Percentiles rank a stretch among this genome's conserved stretches.
Conservation (phyloP, 2,888 invertebrate genomes). For the Apamea sordens region DNA sequence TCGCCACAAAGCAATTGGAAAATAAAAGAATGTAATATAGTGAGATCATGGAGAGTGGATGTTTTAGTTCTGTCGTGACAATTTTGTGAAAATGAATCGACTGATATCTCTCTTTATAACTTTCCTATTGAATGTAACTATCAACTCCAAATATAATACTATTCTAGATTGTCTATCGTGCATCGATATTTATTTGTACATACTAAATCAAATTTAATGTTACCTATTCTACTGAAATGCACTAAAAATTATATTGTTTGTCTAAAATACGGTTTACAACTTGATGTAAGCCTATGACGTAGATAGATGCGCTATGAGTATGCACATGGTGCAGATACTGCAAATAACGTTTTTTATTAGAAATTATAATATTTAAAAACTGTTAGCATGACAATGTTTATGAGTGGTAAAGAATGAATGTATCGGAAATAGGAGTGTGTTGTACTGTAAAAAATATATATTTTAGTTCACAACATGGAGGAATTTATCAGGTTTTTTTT, state of each 20-base stretch:
- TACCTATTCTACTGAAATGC: slow-evolving; percentile 80
- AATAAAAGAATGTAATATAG: slow-evolving; percentile 83
- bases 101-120: slow-evolving; percentile 55
- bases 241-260: slow-evolving; percentile 72
- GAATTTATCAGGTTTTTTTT: slow-evolving; percentile 17
- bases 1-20: slow-evolving; percentile 89
- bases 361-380: slow-evolving; percentile 58
- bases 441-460: slow-evolving; percentile 72
- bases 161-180: slow-evolving; percentile 79
- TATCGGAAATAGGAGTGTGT: slow-evolving; percentile 76
- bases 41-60: slow-evolving; percentile 82
- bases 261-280: slow-evolving; percentile 65
- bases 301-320: slow-evolving; percentile 68
- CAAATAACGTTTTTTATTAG: slow-evolving; percentile 50
- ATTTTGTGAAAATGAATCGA: slow-evolving; percentile 75
- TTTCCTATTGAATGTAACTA: slow-evolving; percentile 61
- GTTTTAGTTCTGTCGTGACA: slow-evolving; percentile 72
- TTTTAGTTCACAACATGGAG: slow-evolving; percentile 62
- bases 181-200: slow-evolving; percentile 73
- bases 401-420: slow-evolving; percentile 73
- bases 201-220: slow-evolving; percentile 69
- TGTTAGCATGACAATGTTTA: slow-evolving; percentile 76
- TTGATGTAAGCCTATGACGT: slow-evolving; percentile 60
- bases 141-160: slow-evolving; percentile 65
- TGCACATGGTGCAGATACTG: slow-evolving; percentile 73